Conservation (phyloP, 2,888 invertebrate species). For the Laothoe populi region DNA sequence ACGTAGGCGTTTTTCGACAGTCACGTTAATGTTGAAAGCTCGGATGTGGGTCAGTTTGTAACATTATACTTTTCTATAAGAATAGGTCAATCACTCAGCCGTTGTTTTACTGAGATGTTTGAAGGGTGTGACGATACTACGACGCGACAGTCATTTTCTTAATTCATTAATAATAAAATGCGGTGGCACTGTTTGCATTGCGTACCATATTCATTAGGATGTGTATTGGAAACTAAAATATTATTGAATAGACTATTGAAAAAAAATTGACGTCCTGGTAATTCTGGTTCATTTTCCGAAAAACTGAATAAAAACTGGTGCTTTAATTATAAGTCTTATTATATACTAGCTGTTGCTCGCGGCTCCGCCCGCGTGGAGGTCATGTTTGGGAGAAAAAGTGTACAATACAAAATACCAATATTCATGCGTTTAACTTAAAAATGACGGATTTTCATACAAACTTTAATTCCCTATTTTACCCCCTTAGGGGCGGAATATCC, state of each 20-base stretch:
- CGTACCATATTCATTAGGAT: background rate
- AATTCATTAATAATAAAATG: background rate
- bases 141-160: constrained; percentile 8
- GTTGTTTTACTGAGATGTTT: constrained; percentile 22
- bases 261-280: background rate
- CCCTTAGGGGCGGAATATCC: too few relatives aligned
- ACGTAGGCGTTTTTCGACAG: constrained; percentile 5
- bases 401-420: too few relatives aligned
- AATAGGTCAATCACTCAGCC: constrained; percentile 29
- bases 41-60: constrained; percentile 44
- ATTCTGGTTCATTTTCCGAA: too few relatives aligned
- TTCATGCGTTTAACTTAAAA: too few relatives aligned
- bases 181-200: constrained; percentile 4
- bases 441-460: too few relatives aligned
- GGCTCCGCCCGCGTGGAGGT: too few relatives aligned
- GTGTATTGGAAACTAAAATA: background rate
- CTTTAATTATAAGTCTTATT: background rate
- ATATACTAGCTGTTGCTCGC: background rate
- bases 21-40: constrained; percentile 9
- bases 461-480: too few relatives aligned
- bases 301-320: background rate
- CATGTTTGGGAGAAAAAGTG: too few relatives aligned
- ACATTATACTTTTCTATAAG: constrained; percentile 40
- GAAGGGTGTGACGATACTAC: constrained; percentile 22
- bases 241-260: background rate